A percentile compares a stretch with the other conserved stretches of the same genome.
These are phyloP conservation scores for Coelopa frigida DNA, from an alignment of 1,140 invertebrate genomes.

Conservation along the genomic window DNA sequence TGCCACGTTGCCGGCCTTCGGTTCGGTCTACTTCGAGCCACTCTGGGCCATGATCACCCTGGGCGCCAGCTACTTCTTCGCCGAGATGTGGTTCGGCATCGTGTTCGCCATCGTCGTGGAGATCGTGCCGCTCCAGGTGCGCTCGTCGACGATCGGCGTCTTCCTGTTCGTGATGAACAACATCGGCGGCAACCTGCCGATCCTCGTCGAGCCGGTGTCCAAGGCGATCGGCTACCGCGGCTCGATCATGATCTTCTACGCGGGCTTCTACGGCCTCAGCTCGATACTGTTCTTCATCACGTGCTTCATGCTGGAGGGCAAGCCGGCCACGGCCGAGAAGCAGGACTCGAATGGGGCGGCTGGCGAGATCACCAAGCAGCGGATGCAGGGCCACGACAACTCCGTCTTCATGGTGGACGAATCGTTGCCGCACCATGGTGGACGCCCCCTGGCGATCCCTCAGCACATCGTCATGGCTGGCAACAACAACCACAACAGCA, in stretches of 20 bases:
- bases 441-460: constrained; percentile 30
- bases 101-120: constrained; percentile 83
- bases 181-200: constrained; percentile 84
- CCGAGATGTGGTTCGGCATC: constrained; percentile 91
- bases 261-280: constrained; percentile 75
- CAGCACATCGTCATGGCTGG: constrained; percentile 35
- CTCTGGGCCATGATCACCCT: constrained; percentile 79
- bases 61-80: constrained; percentile 77
- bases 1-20: constrained; percentile 81
- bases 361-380: constrained; percentile 24
- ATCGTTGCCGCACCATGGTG: constrained; percentile 28
- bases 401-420: constrained; percentile 38
- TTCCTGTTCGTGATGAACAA: constrained; percentile 90
- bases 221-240: constrained; percentile 72
- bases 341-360: constrained; percentile 9
- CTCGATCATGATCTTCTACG: constrained; percentile 78
- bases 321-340: constrained; percentile 12
- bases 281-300: constrained; percentile 40
- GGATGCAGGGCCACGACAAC: constrained; percentile 40
- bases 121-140: constrained; percentile 70
- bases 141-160: constrained; percentile 76
- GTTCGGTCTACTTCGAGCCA: constrained; percentile 76
- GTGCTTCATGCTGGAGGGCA: constrained; percentile 38
- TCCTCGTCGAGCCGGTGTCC: constrained; percentile 76
- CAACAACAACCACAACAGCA: constrained; percentile 13